phyloP scores from a whole-genome alignment of 2,113 vertebrate species.

The Rhineura floridana region DNA sequence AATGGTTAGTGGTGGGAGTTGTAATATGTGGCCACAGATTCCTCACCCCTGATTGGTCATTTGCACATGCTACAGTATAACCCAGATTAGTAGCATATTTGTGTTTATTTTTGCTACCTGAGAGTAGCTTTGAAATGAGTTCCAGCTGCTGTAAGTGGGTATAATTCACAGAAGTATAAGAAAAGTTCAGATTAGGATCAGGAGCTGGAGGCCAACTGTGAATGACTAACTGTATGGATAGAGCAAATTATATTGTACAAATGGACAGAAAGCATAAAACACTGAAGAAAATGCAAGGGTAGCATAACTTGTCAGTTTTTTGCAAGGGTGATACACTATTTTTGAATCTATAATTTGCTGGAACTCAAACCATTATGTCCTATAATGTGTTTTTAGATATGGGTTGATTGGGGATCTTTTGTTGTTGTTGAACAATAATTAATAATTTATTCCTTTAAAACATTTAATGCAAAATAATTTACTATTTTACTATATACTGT shows the following conservation, averaged over 20 bases:
- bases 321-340: not conserved
- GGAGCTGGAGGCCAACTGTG: not conserved
- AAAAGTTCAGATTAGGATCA: not conserved
- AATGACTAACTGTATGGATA: not conserved
- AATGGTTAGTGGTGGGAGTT: too few relatives aligned
- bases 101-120: not conserved
- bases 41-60: not conserved
- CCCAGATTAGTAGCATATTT: not conserved
- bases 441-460: not conserved
- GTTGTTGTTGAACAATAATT: not conserved
- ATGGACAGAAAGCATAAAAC: not conserved
- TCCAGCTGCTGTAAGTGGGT: not conserved
- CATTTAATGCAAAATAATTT: not conserved
- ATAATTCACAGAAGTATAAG: not conserved
- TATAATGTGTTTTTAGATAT: not conserved
- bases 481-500: not conserved
- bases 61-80: not conserved
- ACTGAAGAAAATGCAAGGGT: not conserved
- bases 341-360: not conserved
- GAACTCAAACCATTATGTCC: not conserved
- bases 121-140: not conserved
- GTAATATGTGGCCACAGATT: too few relatives aligned
- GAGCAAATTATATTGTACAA: not conserved
- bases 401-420: not conserved
- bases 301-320: not conserved